Conservation (phyloP, 2,888 invertebrate genomes). For the Glaucopsyche alexis region DNA sequence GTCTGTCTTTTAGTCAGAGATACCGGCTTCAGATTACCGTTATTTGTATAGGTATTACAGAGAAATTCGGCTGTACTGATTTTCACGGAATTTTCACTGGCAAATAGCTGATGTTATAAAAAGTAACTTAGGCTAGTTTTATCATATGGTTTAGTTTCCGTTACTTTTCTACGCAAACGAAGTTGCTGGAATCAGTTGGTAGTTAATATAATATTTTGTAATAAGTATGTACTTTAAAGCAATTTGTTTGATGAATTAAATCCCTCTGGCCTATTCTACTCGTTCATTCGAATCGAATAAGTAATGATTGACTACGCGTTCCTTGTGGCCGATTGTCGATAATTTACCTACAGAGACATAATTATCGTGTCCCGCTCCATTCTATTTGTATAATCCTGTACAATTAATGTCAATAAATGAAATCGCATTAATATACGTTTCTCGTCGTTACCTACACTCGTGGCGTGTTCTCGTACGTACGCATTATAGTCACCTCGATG, state of each 20-base stretch:
- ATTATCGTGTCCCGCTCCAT: constrained; percentile 8
- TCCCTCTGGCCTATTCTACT: not conserved
- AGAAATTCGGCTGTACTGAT: too few species aligned
- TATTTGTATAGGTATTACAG: too few species aligned
- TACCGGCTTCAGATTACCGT: too few species aligned
- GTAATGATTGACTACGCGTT: constrained; percentile 11
- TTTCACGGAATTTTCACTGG: too few species aligned
- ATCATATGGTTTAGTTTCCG: too few species aligned
- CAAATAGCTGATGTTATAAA: too few species aligned
- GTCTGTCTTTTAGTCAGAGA: too few species aligned
- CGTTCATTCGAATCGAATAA: constrained; percentile 19
- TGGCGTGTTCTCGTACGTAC: not conserved
- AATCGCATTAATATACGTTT: constrained; percentile 10
- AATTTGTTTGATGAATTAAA: constrained; percentile 9
- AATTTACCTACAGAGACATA: constrained; percentile 13
- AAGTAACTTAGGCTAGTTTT: too few species aligned
- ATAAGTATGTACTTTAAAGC: constrained; percentile 1
- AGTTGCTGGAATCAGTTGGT: not conserved
- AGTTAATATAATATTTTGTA: not conserved
- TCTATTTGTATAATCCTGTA: constrained; percentile 2
- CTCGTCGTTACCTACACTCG: not conserved
- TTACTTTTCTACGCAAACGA: too few species aligned
- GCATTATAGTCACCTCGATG: constrained; percentile 20
- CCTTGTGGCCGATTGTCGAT: constrained; percentile 6
- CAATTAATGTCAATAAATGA: constrained; percentile 25